Base-by-base conservation (phyloP, 30 jellyfish, hydroid and myxozoan genomes). In the Hydractinia symbiolongicarpus region DNA sequence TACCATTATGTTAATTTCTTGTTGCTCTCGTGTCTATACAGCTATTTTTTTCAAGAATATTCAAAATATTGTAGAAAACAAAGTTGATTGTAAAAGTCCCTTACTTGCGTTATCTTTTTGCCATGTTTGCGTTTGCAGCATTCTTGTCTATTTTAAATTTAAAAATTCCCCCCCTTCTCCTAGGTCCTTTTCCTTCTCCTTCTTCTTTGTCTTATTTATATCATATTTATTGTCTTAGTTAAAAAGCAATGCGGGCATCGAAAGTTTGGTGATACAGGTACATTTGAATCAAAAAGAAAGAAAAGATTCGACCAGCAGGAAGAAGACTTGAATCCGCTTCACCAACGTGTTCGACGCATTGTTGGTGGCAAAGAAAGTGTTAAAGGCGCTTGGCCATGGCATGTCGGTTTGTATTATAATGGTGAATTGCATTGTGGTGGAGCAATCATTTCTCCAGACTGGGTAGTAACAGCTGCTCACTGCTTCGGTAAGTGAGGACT, bases 361-460 rank as follows among this genome's bases (percentile, higher is more conserved):
- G 96, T 88, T 6, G 96, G 96, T 21, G 96, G 96, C 6, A 71
- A 54, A 53, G 78, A 61, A 5, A 75, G 86, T 56, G 74, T 66
- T 8, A 82, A 83, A 62, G 96, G 96, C 50, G 88, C 91, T 9
- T 88, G 94, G 90, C 96, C 96, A 10, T 88, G 96, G 96, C 96
- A 88, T 52, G 96, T 85, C 9, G 94, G 94, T 16, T 77, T 88
- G 50, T 17, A 81, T 77, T 83, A 83, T 78, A 78, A 83, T 20
- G 94, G 94, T 21, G 67, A 77, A 71, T 94, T 83, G 61, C 50
- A 67, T 54, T 88, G 96, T 81, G 94, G 85, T 4, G 96, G 96
- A 21, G 96, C 94, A 57, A 84, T 88, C 51, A 55, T 88, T 11
- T 54, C 96, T 5, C 90, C 93, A 5, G 85, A 81, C 4, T 88